Evolutionary conservation across 2,888 invertebrate species (phyloP), one percentile per base, ranked within the genome.

Genomic region (Hecatera dysodea): DNA sequence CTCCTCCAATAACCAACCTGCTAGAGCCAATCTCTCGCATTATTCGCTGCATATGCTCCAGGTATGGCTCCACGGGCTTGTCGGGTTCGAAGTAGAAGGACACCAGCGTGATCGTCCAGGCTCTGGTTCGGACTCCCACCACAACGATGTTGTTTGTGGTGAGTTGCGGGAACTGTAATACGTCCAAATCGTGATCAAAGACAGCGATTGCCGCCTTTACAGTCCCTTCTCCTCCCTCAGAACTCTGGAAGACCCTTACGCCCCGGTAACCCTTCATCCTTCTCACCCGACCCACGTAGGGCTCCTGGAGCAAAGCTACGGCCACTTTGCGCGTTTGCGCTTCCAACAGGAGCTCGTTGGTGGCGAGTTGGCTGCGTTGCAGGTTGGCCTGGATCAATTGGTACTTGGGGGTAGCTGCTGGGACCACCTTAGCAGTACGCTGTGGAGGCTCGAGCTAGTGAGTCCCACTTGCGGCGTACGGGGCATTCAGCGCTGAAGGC

Each of bases 1-100:
- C 48, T 22, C 48, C 48, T 48, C 48, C 48, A 22, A 48, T 22
- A 48, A 22, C 48, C 48, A 48, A 48, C 48, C 48, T 48, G 48
- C n/a, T 4, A 11, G 48, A 22, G 2, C 22, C 22, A n/a, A 22
- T 11, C 48, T 22, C 12, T 22, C 22, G 22, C 22, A 6, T 5
- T 6, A 22, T n/a, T 0, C 22, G 12, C 12, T 22, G n/a, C 11
- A 48, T 11, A 0, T 48, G 22, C 48, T 22, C 48, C n/a, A 48
- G n/a, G 48, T 22, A 48, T 22, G 22, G n/a, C 11, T 22, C 48
- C 11, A 48, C 22, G n/a, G 48, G 48, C 48, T 48, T n/a, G 22
- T 22, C 48, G n/a, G 48, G 48, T 9, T 46, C 46, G 2, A 46
- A 46, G n/a, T 46, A 46, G n/a, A n/a, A 46, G n/a, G 46, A 46